These are phyloP conservation scores for Lytechinus pictus DNA, from an alignment of 35 echinoderm and acorn worm genomes.

Conservation along the genomic window DNA sequence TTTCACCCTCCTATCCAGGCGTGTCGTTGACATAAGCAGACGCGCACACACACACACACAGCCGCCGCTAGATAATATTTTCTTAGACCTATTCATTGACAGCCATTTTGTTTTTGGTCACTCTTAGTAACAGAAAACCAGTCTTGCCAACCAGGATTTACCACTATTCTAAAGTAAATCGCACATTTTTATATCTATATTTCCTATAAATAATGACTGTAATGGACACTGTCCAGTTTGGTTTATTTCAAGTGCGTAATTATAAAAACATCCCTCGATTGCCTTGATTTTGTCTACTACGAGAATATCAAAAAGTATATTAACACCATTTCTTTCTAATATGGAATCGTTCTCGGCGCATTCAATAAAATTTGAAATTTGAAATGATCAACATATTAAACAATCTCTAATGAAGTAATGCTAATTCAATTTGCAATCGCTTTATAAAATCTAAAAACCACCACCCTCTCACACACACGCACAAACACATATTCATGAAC, in stretches of 20 bases:
- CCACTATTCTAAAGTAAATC: no score
- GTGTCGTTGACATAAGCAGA: slow-evolving; percentile 1
- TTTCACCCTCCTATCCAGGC: not conserved
- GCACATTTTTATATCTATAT: not conserved
- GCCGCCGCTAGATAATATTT: not conserved
- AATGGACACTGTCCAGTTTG: not conserved
- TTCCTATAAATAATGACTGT: not conserved
- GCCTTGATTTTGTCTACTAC: no score
- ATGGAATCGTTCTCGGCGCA: not conserved
- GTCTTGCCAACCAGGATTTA: not conserved
- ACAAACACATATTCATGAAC: no score
- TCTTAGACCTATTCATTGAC: not conserved
- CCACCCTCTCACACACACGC: no score
- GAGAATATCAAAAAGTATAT: not conserved
- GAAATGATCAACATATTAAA: no score
- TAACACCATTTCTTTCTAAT: not conserved
- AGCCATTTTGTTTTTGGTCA: not conserved
- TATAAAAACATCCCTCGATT: not conserved
- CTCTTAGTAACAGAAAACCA: not conserved
- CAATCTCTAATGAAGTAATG: no score
- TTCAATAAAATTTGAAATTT: no score
- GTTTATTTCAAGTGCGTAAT: slow-evolving; percentile 5
- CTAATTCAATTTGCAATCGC: not conserved
- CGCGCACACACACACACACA: not conserved
- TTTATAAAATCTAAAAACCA: not conserved